These are phyloP conservation scores for Zaprionus nigranus DNA, from an alignment of 1,140 invertebrate genomes.

Conservation along the genomic window DNA sequence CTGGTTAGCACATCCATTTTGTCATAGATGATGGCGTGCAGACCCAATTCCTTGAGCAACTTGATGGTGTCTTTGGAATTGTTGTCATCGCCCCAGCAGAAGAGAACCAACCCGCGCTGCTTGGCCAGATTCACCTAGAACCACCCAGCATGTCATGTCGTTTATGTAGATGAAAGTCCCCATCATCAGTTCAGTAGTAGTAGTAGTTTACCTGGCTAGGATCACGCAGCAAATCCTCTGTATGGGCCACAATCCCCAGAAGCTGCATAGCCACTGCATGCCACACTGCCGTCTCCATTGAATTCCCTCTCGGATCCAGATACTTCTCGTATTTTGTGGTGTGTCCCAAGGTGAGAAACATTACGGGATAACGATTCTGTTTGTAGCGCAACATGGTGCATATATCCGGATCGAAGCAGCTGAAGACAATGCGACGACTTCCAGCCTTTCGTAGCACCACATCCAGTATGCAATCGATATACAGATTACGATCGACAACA, in stretches of 20 bases:
- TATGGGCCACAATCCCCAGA: conserved; percentile 95
- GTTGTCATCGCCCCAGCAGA: conserved; percentile 98
- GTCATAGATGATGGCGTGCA: conserved; percentile 97
- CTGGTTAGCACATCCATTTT: conserved; percentile 92
- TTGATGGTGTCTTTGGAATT: conserved; percentile 95
- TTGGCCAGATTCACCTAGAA: conserved; percentile 89
- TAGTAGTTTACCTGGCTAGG: conserved; percentile 87
- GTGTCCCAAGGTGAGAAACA: conserved; percentile 95
- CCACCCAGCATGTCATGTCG: conserved; percentile 29
- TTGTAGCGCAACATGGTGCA: conserved; percentile 96
- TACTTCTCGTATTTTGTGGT: conserved; percentile 93
- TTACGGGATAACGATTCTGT: conserved; percentile 97
- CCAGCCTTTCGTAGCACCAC: conserved; percentile 91
- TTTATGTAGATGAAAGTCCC: conserved; percentile 39
- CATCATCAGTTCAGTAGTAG: conserved; percentile 16
- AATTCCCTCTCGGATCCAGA: conserved; percentile 92
- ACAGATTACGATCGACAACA: conserved; percentile 95
- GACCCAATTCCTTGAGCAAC: conserved; percentile 92
- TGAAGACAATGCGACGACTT: conserved; percentile 93
- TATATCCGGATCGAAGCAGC: conserved; percentile 97
- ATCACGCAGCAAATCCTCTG: conserved; percentile 95
- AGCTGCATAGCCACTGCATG: conserved; percentile 92
- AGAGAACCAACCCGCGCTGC: conserved; percentile 92
- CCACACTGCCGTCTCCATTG: conserved; percentile 92
- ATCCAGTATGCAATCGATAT: conserved; percentile 93